A percentile compares a stretch with the other conserved stretches of the same genome.
Evolutionary conservation across 2,797 vertebrate genomes (phyloP).

Genomic region (Sebastolobus altivelis): DNA sequence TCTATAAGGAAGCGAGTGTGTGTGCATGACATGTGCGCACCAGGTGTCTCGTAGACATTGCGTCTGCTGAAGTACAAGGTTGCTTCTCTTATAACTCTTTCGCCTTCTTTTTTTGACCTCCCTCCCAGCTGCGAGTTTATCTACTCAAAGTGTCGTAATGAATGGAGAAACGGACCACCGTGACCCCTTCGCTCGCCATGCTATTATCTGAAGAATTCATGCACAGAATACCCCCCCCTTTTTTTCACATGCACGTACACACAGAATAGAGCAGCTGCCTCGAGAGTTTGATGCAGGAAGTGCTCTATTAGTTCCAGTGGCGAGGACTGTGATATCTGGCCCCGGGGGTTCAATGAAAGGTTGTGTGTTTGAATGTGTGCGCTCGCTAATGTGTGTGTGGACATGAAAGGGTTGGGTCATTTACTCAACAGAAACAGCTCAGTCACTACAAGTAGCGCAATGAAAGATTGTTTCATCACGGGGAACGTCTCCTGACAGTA

Average conservation of each 20-base stretch:
- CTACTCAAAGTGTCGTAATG: conserved; percentile 47
- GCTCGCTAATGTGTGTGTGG: conserved; percentile 9
- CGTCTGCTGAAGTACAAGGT: conserved; percentile 65
- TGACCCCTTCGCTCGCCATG: conserved; percentile 51
- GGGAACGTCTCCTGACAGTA: conserved; percentile 17
- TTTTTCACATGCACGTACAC: conserved; percentile 39
- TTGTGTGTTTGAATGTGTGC: conserved; percentile 51
- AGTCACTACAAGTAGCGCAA: conserved; percentile 29
- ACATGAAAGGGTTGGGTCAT: conserved; percentile 48
- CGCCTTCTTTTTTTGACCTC: conserved; percentile 27
- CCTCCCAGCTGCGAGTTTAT: conserved; percentile 61
- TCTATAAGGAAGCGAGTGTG: conserved; percentile 13
- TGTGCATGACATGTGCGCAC: conserved; percentile 45
- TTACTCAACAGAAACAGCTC: conserved; percentile 51
- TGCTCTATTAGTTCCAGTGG: conserved; percentile 83
- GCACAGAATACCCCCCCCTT: conserved; percentile 41
- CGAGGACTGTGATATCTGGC: conserved; percentile 76
- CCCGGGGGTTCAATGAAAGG: conserved; percentile 67
- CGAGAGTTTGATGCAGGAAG: conserved; percentile 78
- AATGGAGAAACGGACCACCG: conserved; percentile 57
- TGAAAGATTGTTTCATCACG: conserved; percentile 47
- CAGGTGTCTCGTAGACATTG: conserved; percentile 68
- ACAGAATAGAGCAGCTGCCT: conserved; percentile 79
- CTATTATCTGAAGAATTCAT: conserved; percentile 67
- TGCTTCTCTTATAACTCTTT: conserved; percentile 39